Conservation (phyloP, 2,113 vertebrate genomes). For the Crotalus viridis region DNA sequence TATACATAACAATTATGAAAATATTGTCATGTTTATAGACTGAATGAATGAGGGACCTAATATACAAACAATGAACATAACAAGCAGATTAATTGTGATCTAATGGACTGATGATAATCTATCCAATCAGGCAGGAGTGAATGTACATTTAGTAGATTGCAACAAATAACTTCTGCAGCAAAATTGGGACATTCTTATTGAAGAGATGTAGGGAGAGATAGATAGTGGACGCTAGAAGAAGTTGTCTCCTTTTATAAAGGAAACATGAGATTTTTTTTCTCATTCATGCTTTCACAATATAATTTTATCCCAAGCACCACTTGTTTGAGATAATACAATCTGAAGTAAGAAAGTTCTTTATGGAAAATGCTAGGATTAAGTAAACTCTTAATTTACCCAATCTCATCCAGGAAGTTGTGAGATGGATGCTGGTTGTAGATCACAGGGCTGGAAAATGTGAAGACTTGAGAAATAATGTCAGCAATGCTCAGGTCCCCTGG, state of each 20-base stretch:
- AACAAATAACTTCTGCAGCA: not conserved
- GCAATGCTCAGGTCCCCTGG: not conserved
- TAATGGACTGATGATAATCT: not conserved
- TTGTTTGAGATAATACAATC: not conserved
- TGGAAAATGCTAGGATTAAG: not conserved
- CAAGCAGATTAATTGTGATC: not conserved
- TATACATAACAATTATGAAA: not conserved
- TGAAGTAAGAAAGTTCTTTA: not conserved
- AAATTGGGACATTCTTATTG: not conserved
- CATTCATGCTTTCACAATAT: not conserved
- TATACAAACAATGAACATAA: not conserved
- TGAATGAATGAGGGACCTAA: not conserved
- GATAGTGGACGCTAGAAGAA: not conserved
- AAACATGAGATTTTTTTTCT: not conserved
- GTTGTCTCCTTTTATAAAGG: not conserved
- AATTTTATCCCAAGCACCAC: not conserved
- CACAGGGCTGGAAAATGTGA: not conserved
- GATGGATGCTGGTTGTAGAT: not conserved
- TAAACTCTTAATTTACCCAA: not conserved
- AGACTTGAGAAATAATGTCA: not conserved
- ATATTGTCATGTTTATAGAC: not conserved
- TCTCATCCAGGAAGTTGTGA: not conserved
- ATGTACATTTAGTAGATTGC: not conserved
- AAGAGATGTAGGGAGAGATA: not conserved
- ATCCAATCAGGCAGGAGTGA: not conserved